phyloP scores from a whole-genome alignment of 2,888 invertebrate species.

The Caenorhabditis sinica region DNA sequence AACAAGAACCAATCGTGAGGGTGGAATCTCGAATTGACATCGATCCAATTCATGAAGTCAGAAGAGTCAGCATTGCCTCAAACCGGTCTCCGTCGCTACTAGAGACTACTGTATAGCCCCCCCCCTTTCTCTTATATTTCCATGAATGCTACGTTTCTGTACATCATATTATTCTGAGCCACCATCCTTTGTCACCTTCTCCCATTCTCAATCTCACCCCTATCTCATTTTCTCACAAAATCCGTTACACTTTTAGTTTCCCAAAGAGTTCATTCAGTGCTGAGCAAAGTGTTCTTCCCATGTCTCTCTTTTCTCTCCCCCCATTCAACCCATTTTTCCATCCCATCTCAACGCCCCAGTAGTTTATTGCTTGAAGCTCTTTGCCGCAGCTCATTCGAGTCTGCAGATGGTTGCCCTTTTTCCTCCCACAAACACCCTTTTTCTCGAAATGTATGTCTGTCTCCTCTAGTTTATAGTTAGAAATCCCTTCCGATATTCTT shows the following conservation, averaged over 20 bases:
- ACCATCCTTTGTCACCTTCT: neutral
- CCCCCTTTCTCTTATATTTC: neutral
- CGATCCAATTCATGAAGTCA: neutral
- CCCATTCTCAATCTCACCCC: too few species aligned
- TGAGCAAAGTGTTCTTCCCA: slow-evolving; percentile 48
- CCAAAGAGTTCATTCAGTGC: slow-evolving; percentile 28
- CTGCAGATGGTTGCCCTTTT: slow-evolving; percentile 50
- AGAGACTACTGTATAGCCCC: slow-evolving; percentile 8
- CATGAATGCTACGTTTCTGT: neutral
- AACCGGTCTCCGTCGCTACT: neutral
- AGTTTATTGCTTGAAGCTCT: slow-evolving; percentile 56
- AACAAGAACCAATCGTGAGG: too few species aligned
- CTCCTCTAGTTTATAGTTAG: slow-evolving; percentile 9
- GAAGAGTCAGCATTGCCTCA: neutral
- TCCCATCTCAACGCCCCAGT: slow-evolving; percentile 41
- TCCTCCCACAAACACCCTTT: slow-evolving; percentile 5
- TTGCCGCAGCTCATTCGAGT: slow-evolving; percentile 56
- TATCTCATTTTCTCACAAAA: slow-evolving; percentile 2
- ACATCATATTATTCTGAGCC: neutral
- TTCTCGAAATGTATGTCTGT: slow-evolving; percentile 3
- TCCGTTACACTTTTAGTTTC: slow-evolving; percentile 2
- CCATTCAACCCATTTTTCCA: slow-evolving; percentile 56
- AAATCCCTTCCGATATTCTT: neutral
- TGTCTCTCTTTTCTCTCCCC: slow-evolving; percentile 16
- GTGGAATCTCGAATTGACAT: slow-evolving; percentile 2